A percentile compares a stretch with the other conserved stretches of the same genome.
Conservation (phyloP, 2,888 invertebrate genomes). For the Agrotis ipsilon region DNA sequence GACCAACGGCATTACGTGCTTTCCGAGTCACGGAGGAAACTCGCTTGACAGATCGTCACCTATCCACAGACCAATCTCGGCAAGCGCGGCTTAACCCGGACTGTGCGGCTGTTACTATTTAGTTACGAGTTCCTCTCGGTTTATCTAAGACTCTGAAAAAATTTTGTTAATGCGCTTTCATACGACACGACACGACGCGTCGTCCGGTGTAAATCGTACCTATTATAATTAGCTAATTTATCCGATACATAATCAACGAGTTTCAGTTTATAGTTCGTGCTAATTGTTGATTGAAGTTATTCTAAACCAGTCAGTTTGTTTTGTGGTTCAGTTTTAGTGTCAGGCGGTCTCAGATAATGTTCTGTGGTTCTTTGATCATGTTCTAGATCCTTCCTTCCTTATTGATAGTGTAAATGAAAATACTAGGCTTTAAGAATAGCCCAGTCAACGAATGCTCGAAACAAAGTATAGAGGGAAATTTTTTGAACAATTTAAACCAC, state of each 20-base stretch:
- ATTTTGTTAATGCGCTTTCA: too few species aligned
- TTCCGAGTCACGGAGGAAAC: too few species aligned
- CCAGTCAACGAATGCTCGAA: too few species aligned
- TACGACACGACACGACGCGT: not conserved
- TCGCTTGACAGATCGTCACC: too few species aligned
- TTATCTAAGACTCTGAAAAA: too few species aligned
- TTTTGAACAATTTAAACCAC: too few species aligned
- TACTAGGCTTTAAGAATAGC: not conserved
- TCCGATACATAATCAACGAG: constrained; percentile 24
- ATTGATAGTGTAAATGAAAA: constrained; percentile 4
- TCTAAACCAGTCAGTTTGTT: constrained; percentile 26
- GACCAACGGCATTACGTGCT: too few species aligned
- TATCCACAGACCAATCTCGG: too few species aligned
- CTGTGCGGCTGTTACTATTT: too few species aligned
- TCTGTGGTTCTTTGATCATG: not conserved
- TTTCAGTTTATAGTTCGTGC: constrained; percentile 41
- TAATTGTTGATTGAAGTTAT: constrained; percentile 45
- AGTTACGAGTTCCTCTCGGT: too few species aligned
- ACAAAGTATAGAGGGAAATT: too few species aligned
- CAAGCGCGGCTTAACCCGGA: too few species aligned
- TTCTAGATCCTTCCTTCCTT: not conserved
- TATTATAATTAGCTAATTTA: constrained; percentile 43
- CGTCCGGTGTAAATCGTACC: not conserved
- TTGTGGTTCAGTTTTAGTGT: constrained; percentile 18
- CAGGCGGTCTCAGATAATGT: not conserved